These are phyloP conservation scores for Galeopsomyia nigrocyanea DNA, from an alignment of 2,888 invertebrate genomes.

Conservation along the genomic window DNA sequence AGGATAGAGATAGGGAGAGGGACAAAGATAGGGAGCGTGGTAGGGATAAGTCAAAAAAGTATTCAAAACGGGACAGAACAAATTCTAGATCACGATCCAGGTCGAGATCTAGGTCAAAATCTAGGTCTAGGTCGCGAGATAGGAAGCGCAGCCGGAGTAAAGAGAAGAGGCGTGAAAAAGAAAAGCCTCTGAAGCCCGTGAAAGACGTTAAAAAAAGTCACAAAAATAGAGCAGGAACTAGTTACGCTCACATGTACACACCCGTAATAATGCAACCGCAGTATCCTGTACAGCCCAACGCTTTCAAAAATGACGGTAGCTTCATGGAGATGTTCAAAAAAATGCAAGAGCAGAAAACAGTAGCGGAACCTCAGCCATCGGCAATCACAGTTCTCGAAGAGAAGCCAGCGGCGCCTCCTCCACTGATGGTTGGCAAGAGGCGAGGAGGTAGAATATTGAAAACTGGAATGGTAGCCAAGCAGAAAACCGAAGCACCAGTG, in stretches of 20 bases:
- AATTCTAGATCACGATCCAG: constrained; percentile 51
- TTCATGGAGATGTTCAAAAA: constrained; percentile 93
- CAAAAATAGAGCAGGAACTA: constrained; percentile 11
- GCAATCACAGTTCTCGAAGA: constrained; percentile 65
- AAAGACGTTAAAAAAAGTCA: constrained; percentile 59
- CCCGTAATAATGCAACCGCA: constrained; percentile 45
- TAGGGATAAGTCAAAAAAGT: constrained; percentile 36
- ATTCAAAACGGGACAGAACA: constrained; percentile 46
- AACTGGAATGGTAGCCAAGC: constrained; percentile 91
- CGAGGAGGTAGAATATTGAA: constrained; percentile 89
- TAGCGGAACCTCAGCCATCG: constrained; percentile 62
- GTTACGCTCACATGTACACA: constrained; percentile 13
- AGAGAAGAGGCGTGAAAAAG: constrained; percentile 57
- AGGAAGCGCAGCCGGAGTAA: constrained; percentile 62
- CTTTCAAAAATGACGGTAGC: constrained; percentile 90
- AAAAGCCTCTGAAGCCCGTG: constrained; percentile 44
- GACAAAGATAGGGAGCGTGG: constrained; percentile 49
- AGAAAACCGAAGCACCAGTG: constrained; percentile 77
- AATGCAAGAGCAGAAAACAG: constrained; percentile 77
- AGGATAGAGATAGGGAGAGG: constrained; percentile 44
- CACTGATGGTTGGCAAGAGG: constrained; percentile 82
- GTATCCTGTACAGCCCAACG: constrained; percentile 72
- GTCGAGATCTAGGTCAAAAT: constrained; percentile 52
- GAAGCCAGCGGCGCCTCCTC: constrained; percentile 70
- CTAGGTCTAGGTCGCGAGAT: constrained; percentile 59